phyloP scores from a whole-genome alignment of 2,113 vertebrate species.

The Phrynosoma platyrhinos region DNA sequence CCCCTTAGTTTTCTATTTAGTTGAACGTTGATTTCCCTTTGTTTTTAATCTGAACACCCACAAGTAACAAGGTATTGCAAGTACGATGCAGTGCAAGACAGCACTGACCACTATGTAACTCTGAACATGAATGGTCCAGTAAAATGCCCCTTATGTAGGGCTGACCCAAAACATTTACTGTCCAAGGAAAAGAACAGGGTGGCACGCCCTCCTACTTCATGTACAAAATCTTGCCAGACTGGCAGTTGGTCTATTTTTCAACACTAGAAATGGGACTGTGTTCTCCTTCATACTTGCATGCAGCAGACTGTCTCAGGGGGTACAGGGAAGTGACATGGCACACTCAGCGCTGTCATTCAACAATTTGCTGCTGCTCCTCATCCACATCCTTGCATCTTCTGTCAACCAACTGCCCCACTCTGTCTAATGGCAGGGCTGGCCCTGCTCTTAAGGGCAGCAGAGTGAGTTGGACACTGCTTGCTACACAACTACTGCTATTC shows the following conservation, averaged over 20 bases:
- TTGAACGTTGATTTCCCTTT: not conserved
- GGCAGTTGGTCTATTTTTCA: not conserved
- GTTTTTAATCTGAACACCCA: slow-evolving; percentile 32
- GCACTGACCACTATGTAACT: slow-evolving; percentile 37
- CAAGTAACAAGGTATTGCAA: slow-evolving; percentile 50
- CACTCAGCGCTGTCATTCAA: not conserved
- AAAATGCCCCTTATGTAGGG: slow-evolving; percentile 14
- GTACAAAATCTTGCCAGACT: not conserved
- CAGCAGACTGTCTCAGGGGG: not conserved
- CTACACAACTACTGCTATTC: not conserved
- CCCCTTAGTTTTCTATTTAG: not conserved
- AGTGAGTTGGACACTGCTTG: not conserved
- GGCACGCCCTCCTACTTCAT: not conserved
- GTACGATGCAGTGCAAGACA: slow-evolving; percentile 56
- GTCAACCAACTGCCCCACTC: too few species aligned
- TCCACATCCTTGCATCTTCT: not conserved
- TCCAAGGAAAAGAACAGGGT: not conserved
- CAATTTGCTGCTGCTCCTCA: not conserved
- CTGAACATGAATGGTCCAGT: not conserved
- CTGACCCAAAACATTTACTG: not conserved
- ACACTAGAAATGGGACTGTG: not conserved
- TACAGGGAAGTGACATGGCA: not conserved
- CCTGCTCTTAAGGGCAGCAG: not conserved
- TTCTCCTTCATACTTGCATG: not conserved
- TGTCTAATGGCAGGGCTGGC: too few species aligned